These are phyloP conservation scores for Caenorhabditis sp. DNA, from an alignment of 2,888 invertebrate genomes.

Conservation along the genomic window DNA sequence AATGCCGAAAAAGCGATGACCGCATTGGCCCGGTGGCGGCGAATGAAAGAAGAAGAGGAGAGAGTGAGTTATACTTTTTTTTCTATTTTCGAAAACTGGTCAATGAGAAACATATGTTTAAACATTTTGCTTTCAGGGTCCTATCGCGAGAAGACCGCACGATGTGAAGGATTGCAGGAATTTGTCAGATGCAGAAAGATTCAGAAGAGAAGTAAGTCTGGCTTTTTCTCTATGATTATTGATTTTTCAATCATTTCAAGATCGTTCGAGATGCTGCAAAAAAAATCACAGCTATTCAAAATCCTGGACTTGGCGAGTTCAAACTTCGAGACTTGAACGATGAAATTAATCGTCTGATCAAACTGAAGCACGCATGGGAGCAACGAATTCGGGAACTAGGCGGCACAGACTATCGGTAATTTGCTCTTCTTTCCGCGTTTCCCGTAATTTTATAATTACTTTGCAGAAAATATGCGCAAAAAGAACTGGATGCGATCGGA, in stretches of 20 bases:
- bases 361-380: conserved; percentile 93
- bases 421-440: conserved; percentile 12
- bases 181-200: conserved; percentile 90
- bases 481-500: conserved; percentile 91
- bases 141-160: conserved; percentile 80
- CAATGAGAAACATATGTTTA: conserved; percentile 1
- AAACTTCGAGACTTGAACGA: conserved; percentile 98
- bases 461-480: conserved; percentile 80
- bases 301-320: conserved; percentile 96
- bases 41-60: conserved; percentile 93
- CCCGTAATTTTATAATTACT: not conserved
- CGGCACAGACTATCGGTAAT: conserved; percentile 89
- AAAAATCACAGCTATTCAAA: conserved; percentile 98
- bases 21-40: conserved; percentile 97
- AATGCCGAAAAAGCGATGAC: conserved; percentile 99
- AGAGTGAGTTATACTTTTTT: conserved; percentile 58
- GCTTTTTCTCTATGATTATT: not conserved
- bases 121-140: conserved; percentile 67
- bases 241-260: conserved; percentile 84
- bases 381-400: conserved; percentile 95
- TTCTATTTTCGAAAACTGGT: not conserved
- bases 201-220: conserved; percentile 89
- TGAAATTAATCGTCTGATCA: conserved; percentile 97
- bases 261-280: conserved; percentile 97
- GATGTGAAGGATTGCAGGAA: conserved; percentile 94